These are phyloP conservation scores for Vidua macroura DNA, from an alignment of 2,113 vertebrate species.

Conservation along the genomic window DNA sequence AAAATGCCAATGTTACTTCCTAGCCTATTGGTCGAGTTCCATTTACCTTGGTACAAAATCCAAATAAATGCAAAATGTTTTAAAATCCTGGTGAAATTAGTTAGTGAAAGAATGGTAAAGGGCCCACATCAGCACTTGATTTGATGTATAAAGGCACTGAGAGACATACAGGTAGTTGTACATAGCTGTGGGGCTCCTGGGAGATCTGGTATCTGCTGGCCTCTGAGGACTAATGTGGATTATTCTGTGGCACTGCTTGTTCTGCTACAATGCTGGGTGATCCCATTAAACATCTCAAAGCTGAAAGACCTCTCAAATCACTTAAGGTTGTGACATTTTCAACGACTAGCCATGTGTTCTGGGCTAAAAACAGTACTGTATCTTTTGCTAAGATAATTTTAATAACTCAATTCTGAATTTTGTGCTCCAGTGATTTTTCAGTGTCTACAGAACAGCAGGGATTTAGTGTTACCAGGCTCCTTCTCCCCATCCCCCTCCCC, in stretches of 20 bases:
- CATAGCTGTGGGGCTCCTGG: background rate
- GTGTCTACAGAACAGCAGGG: background rate
- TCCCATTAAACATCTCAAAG: background rate
- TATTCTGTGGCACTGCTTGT: background rate
- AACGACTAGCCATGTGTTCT: background rate
- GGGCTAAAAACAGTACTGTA: background rate
- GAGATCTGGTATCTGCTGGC: background rate
- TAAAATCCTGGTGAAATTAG: background rate
- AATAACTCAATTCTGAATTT: background rate
- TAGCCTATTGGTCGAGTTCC: background rate
- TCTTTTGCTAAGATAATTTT: background rate
- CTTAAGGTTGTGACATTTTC: background rate
- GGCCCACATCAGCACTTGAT: background rate
- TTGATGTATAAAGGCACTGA: background rate
- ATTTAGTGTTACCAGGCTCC: background rate
- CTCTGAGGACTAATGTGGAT: background rate
- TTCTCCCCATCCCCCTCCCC: accelerated
- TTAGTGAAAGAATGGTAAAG: background rate
- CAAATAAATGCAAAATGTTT: background rate
- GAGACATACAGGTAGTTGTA: background rate
- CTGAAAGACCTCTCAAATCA: background rate
- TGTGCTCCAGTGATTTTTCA: background rate
- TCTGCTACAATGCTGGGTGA: background rate
- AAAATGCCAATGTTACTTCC: background rate
- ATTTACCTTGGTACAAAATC: background rate